Evolutionary conservation across 2,113 vertebrate genomes (phyloP).

Genomic region (Mobula hypostoma): DNA sequence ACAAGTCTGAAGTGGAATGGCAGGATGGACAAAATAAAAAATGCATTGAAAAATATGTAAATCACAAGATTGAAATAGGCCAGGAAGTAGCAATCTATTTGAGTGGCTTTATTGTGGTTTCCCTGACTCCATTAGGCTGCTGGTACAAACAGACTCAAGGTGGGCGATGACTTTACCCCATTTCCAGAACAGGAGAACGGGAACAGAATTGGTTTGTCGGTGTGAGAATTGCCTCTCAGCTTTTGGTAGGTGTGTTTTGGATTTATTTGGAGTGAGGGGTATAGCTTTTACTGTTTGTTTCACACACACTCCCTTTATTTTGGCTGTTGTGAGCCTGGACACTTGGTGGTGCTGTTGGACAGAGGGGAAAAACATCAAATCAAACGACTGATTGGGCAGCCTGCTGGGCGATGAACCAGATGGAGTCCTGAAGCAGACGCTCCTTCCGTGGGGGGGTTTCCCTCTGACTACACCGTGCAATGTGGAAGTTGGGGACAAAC

Average conservation of each 20-base stretch:
- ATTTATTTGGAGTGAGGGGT: too few species aligned
- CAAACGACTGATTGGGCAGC: background rate
- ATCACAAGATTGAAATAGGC: background rate
- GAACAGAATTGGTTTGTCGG: background rate
- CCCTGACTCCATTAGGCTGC: background rate
- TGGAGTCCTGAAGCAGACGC: too few species aligned
- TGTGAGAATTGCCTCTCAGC: background rate
- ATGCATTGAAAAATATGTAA: background rate
- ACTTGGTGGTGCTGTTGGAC: slow-evolving; percentile 18
- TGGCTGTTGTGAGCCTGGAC: background rate
- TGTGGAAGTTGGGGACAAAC: too few species aligned
- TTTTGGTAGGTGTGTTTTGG: background rate
- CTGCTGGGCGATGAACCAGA: background rate
- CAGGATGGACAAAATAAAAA: too few species aligned
- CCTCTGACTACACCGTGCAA: too few species aligned
- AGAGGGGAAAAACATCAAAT: background rate
- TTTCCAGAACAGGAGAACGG: background rate
- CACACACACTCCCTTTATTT: background rate
- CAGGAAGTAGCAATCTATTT: background rate
- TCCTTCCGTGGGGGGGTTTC: too few species aligned
- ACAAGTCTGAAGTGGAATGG: background rate
- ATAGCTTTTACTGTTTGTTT: background rate
- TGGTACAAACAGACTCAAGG: background rate
- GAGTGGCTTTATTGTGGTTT: background rate
- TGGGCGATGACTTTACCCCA: background rate